phyloP scores from a whole-genome alignment of 1,140 invertebrate genomes.

The Ceratina calcarata region DNA sequence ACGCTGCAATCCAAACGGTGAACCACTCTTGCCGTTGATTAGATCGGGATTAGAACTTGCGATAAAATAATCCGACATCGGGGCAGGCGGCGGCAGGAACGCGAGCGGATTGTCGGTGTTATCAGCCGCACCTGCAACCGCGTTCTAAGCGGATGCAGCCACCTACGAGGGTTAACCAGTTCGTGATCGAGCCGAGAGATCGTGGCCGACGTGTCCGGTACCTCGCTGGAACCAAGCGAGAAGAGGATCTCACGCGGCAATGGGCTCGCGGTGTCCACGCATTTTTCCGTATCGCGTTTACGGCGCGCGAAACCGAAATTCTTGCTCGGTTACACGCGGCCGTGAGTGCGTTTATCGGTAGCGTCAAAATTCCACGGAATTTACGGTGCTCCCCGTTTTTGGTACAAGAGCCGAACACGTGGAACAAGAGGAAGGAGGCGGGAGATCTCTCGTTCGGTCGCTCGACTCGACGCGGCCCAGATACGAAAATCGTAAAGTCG shows the following conservation, averaged over 20 bases:
- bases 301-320: slow-evolving; percentile 43
- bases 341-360: slow-evolving; percentile 54
- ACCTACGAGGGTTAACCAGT: slow-evolving; percentile 39
- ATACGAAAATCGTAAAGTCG: slow-evolving; percentile 74
- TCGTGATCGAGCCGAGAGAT: not conserved
- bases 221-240: not conserved
- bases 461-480: slow-evolving; percentile 56
- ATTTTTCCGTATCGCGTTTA: slow-evolving; percentile 41
- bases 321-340: slow-evolving; percentile 25
- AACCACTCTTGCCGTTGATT: too few species aligned
- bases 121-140: slow-evolving; percentile 53
- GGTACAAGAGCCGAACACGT: not conserved
- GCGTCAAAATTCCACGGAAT: slow-evolving; percentile 34
- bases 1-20: too few species aligned
- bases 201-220: too few species aligned
- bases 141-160: slow-evolving; percentile 38
- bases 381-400: slow-evolving; percentile 13
- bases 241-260: not conserved
- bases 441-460: not conserved
- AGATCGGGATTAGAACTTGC: not conserved
- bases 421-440: not conserved
- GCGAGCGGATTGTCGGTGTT: slow-evolving; percentile 30
- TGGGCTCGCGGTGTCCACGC: slow-evolving; percentile 5
- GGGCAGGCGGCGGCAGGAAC: not conserved
- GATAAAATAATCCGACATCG: not conserved